phyloP scores from a whole-genome alignment of 2,888 invertebrate species.

The Lymantria dispar region DNA sequence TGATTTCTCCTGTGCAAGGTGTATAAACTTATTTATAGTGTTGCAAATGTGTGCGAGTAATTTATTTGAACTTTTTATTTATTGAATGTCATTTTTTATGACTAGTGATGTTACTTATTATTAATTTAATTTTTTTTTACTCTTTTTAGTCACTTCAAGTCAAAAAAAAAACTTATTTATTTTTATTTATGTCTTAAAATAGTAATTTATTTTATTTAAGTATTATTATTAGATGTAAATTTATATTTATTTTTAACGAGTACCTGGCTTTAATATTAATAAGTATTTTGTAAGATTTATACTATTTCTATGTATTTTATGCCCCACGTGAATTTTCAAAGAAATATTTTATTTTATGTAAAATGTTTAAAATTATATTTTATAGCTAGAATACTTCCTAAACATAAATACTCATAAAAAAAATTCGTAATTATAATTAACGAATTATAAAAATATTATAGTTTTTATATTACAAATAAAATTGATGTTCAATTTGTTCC shows the following conservation, averaged over 20 bases:
- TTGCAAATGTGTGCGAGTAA: conserved; percentile 55
- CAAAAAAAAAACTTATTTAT: conserved; percentile 17
- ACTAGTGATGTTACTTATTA: conserved; percentile 16
- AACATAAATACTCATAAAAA: conserved; percentile 27
- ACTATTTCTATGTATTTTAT: conserved; percentile 9
- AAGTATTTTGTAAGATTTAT: conserved; percentile 51
- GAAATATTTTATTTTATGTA: conserved; percentile 12
- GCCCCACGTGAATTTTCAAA: conserved; percentile 24
- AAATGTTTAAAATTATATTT: conserved; percentile 10
- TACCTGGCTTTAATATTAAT: conserved; percentile 74
- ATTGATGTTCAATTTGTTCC: conserved; percentile 24
- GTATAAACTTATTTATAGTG: conserved; percentile 48
- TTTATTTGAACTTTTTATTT: conserved; percentile 41
- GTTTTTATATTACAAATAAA: conserved; percentile 30
- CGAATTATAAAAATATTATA: conserved; percentile 16
- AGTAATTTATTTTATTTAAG: conserved; percentile 46
- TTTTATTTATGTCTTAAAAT: conserved; percentile 35
- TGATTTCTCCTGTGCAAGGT: conserved; percentile 63
- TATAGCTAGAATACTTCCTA: conserved; percentile 17
- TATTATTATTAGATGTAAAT: conserved; percentile 37
- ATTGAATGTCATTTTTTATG: conserved; percentile 37
- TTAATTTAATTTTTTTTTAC: conserved; percentile 4
- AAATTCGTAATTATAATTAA: conserved; percentile 13
- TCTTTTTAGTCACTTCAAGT: conserved; percentile 31
- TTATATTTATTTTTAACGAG: conserved; percentile 39